Percentiles rank a stretch among this genome's conserved stretches.
These are phyloP conservation scores for Patella caerulea DNA, from an alignment of 2,888 invertebrate species.

Conservation along the genomic window DNA sequence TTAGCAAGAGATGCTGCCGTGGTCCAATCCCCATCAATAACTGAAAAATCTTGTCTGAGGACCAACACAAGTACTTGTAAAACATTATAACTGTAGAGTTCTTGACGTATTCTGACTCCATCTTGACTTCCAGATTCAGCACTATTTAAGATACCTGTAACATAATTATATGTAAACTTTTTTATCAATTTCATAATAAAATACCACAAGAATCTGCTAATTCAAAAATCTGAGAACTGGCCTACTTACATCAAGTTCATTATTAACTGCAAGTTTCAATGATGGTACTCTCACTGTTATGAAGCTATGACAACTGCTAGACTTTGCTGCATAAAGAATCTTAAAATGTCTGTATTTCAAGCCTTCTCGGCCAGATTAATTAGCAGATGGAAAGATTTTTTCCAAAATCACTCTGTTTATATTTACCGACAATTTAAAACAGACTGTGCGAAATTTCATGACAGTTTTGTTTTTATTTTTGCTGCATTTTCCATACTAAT, in stretches of 20 bases:
- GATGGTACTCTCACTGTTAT: neutral
- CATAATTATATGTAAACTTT: slow-evolving; percentile 14
- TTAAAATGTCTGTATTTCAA: too few relatives aligned
- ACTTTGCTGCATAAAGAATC: neutral
- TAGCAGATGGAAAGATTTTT: too few relatives aligned
- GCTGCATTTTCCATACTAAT: too few relatives aligned
- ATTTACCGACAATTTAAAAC: too few relatives aligned
- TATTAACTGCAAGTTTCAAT: neutral
- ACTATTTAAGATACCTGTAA: slow-evolving; percentile 56
- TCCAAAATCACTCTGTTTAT: too few relatives aligned
- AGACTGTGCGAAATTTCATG: too few relatives aligned
- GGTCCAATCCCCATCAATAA: slow-evolving; percentile 67
- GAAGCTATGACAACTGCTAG: neutral
- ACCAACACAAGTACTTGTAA: slow-evolving; percentile 63
- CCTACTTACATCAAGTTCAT: neutral
- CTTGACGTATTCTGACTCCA: slow-evolving; percentile 48
- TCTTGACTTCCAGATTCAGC: slow-evolving; percentile 51
- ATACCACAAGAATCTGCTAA: neutral
- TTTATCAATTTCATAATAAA: slow-evolving; percentile 3
- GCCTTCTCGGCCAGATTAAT: too few relatives aligned
- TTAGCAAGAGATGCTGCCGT: slow-evolving; percentile 62
- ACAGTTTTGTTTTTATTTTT: too few relatives aligned
- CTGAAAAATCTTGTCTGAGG: slow-evolving; percentile 68
- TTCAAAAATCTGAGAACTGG: neutral
- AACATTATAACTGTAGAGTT: slow-evolving; percentile 66